phyloP scores from a whole-genome alignment of 2,888 invertebrate genomes.

The Chloromyia formosa region DNA sequence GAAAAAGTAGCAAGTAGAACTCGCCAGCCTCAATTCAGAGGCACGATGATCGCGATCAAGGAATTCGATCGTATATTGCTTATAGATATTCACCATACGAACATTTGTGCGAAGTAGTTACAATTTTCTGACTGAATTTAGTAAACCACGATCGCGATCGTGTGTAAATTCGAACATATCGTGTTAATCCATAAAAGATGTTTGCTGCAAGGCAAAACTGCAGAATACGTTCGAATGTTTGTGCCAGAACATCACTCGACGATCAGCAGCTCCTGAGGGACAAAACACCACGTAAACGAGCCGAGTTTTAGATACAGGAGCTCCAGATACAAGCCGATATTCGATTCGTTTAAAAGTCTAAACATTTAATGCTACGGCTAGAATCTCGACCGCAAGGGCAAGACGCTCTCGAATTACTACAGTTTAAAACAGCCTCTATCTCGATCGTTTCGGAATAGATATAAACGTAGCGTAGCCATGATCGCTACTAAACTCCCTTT shows the following conservation, averaged over 20 bases:
- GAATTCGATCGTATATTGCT: constrained; percentile 5
- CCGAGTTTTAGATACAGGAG: constrained; percentile 30
- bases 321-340: constrained; percentile 38
- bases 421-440: constrained; percentile 4
- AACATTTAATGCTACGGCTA: constrained; percentile 13
- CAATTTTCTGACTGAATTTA: constrained; percentile 45
- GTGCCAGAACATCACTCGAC: constrained; percentile 4
- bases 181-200: constrained; percentile 51
- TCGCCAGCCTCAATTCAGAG: background rate
- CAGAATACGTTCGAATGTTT: constrained; percentile 30
- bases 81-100: constrained; percentile 8
- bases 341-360: constrained; percentile 26
- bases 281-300: constrained; percentile 9
- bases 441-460: constrained; percentile 25
- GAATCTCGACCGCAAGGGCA: background rate
- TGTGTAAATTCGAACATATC: constrained; percentile 52
- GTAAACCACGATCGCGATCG: constrained; percentile 51
- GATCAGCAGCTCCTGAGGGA: constrained; percentile 33
- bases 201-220: constrained; percentile 37
- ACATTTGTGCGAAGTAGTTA: constrained; percentile 32
- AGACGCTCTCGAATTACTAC: constrained; percentile 25
- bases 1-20: background rate
- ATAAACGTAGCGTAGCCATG: constrained; percentile 15
- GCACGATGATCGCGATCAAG: constrained; percentile 17
- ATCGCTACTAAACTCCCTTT: constrained; percentile 28